Evolutionary conservation across 2,797 vertebrate genomes (phyloP), one percentile per base, ranked within the genome.

Genomic region (Onychomys arenicola): DNA sequence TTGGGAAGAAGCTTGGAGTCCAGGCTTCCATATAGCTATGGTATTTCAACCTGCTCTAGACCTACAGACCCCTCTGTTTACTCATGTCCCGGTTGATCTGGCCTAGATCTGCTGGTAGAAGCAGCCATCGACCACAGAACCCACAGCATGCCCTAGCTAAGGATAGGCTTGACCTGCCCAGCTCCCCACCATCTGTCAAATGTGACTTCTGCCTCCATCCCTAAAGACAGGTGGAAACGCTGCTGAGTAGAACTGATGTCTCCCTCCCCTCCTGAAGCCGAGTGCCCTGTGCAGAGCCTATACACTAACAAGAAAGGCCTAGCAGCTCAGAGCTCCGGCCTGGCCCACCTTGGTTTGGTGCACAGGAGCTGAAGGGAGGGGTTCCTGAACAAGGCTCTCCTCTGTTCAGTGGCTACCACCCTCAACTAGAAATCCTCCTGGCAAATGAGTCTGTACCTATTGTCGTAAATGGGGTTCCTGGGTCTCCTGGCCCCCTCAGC

Each of bases 21-120:
- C 29, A 37, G 37, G 4, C 11, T 43, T 65, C 1, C 0, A 0
- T 14, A 75, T 16, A 0, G 0, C 73, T 19, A 29, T 9, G 32
- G 49, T 61, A 23, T 29, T 75, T 63, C 43, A 10, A 40, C 52
- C 91, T 40, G 29, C 8, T 0, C 23, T 19, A 8, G 29, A 9
- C 67, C 69, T 29, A 12, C 67, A 49, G 32, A 55, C 75, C 12
- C 34, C 46, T 34, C 29, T 46, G 3, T 23, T 27, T 11, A 3
- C 46, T 3, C 21, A 27, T 1, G 9, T 37, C 37, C 61, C 2
- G 43, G 37, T 67, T 8, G 14, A 57, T 0, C 6, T n/a, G 19
- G 34, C 34, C 19, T n/a, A 0, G 19, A 6, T 17, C 88, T 63
- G 71, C 29, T 40, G 23, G 2, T 3, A n/a, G 21, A 57, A 75